A percentile compares a stretch with the other conserved stretches of the same genome.
These are phyloP conservation scores for Stenotaenia linearis DNA, from an alignment of 2,888 invertebrate species.

Conservation along the genomic window DNA sequence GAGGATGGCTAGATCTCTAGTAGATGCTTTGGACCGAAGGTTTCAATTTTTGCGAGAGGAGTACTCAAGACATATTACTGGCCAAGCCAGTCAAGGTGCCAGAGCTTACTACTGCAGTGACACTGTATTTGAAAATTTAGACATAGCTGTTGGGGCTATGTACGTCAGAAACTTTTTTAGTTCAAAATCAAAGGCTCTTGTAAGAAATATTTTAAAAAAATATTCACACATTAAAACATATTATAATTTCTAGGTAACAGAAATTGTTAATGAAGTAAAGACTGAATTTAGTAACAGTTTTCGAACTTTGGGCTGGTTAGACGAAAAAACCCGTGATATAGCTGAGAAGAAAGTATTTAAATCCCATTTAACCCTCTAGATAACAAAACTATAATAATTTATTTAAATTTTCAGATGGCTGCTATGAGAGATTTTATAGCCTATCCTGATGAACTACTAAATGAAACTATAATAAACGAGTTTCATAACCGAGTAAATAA, in stretches of 20 bases:
- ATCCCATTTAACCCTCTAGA: too few relatives aligned
- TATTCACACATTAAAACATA: background rate
- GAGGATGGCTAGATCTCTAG: slow-evolving; percentile 69
- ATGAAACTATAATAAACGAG: slow-evolving; percentile 69
- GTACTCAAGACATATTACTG: slow-evolving; percentile 32
- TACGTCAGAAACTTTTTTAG: slow-evolving; percentile 84
- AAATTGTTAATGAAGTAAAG: slow-evolving; percentile 81
- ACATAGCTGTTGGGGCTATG: slow-evolving; percentile 61
- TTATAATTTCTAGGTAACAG: slow-evolving; percentile 2
- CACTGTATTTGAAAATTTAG: slow-evolving; percentile 28
- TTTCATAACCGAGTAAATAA: background rate
- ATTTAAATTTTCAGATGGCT: slow-evolving; percentile 62
- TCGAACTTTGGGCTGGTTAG: slow-evolving; percentile 83
- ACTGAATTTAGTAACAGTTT: slow-evolving; percentile 74
- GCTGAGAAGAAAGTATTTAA: slow-evolving; percentile 48
- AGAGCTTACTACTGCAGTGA: slow-evolving; percentile 33
- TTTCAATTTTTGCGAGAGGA: slow-evolving; percentile 29
- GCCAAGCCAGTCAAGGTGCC: slow-evolving; percentile 33
- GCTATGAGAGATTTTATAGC: slow-evolving; percentile 85
- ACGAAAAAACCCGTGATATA: slow-evolving; percentile 61
- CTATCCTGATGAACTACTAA: slow-evolving; percentile 81
- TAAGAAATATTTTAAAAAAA: slow-evolving; percentile 30
- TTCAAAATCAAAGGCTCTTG: slow-evolving; percentile 69
- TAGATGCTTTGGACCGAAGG: slow-evolving; percentile 57
- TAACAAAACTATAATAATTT: too few relatives aligned